A percentile compares a stretch with the other conserved stretches of the same genome.
Conservation (phyloP, 2,797 vertebrate species). For the Protosalanx chinensis region DNA sequence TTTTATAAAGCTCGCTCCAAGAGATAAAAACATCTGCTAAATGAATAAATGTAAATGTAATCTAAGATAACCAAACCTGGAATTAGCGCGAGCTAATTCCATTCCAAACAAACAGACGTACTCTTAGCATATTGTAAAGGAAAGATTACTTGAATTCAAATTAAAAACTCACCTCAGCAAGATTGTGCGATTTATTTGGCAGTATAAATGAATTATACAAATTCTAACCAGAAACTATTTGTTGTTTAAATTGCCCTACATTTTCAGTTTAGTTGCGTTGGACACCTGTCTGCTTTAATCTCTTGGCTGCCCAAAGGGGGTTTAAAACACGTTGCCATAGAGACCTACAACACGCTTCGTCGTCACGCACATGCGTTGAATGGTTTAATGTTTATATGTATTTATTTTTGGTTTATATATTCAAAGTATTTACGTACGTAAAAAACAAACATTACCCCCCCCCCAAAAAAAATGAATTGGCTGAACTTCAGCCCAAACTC, state of each 20-base stretch:
- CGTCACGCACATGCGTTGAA: conserved; percentile 60
- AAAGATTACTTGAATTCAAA: neutral
- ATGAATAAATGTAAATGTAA: too few species aligned
- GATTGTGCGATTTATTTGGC: conserved; percentile 15
- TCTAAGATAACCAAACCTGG: too few species aligned
- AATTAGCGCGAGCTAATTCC: neutral
- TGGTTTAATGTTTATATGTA: neutral
- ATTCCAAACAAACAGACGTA: neutral
- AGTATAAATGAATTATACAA: neutral
- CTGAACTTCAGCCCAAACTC: too few species aligned
- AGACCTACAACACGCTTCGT: conserved; percentile 69
- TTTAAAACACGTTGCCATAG: conserved; percentile 72
- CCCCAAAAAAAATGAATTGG: too few species aligned
- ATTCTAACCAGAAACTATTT: neutral
- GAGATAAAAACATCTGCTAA: too few species aligned
- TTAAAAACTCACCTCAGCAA: conserved; percentile 50
- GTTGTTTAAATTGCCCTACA: conserved; percentile 36
- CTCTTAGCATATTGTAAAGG: neutral
- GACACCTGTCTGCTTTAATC: conserved; percentile 41
- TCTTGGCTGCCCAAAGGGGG: conserved; percentile 45
- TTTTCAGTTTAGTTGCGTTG: conserved; percentile 14
- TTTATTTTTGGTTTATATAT: too few species aligned
- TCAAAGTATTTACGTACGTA: too few species aligned
- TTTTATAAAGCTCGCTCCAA: too few species aligned
- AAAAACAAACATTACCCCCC: too few species aligned